Evolutionary conservation across 2,797 vertebrate species (phyloP), one percentile per base, ranked within the genome.

Genomic region (Danio aesculapii): DNA sequence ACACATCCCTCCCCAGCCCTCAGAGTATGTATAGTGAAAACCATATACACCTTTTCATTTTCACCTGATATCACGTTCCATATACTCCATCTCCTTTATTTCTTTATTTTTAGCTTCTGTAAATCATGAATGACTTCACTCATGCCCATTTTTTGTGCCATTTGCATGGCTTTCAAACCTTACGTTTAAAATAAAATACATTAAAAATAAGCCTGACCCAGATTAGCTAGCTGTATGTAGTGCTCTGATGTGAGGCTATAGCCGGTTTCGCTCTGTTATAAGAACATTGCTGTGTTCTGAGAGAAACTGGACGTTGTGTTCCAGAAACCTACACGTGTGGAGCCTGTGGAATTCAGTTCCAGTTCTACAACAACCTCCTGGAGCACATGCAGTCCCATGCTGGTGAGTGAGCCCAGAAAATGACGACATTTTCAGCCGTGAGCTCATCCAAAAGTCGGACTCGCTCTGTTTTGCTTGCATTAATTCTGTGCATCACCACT

Each of bases 301-400:
- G 85, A 47, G 75, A 73, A 84, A 78, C 82, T 93, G 92, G 92
- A 87, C 91, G 86, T 96, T 95, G 93, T 94, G 93, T 91, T 94
- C 87, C 95, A 99, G 98, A 99, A 92, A 97, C 97, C 90, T 99
- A 98, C 94, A 98, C 97, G 82, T 99, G 98, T 82, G 98, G 98
- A 88, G 97, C 98, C 93, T 99, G 98, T 92, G 98, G 98, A 90
- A 99, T 99, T 94, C 98, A 99, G 96, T 99, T 99, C 95, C 98
- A 99, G 94, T 99, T 99, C 96, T 99, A 99, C 96, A 99, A 96
- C 96, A 99, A 99, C 93, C 96, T 99, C 89, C 94, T 99, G 95
- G 98, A 99, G 92, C 98, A 99, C 95, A 99, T 99, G 98, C 97
- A 99, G 95, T 99, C 98, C 86, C 98, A 99, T 0, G 97, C 98